phyloP scores from a whole-genome alignment of 2,113 vertebrate species.

The Trinectes maculatus region DNA sequence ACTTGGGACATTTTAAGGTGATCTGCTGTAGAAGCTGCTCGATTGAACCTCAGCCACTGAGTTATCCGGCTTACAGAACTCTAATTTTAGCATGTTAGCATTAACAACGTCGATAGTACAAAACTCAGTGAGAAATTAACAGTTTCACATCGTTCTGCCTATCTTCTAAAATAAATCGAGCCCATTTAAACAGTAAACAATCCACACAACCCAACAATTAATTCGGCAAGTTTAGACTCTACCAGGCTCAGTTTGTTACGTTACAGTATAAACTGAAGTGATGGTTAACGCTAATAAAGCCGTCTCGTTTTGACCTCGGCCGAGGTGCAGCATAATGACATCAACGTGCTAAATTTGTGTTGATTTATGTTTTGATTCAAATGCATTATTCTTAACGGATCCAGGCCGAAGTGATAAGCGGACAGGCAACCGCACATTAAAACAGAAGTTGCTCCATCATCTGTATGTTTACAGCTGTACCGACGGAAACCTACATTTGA shows the following conservation, averaged over 20 bases:
- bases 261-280: slow-evolving; percentile 16
- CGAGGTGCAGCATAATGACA: too few species aligned
- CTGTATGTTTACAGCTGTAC: neutral
- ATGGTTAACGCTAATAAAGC: neutral
- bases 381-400: fast-evolving
- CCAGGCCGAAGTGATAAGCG: neutral
- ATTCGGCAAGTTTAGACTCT: neutral
- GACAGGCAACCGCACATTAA: fast-evolving
- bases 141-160: neutral
- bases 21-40: neutral
- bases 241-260: fast-evolving
- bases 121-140: neutral
- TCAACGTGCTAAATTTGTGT: neutral
- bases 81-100: slow-evolving; percentile 18
- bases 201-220: fast-evolving
- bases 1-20: neutral
- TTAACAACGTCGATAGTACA: slow-evolving; percentile 3
- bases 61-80: slow-evolving; percentile 30
- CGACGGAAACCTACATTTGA: neutral
- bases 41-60: neutral
- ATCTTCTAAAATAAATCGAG: neutral
- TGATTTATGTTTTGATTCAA: neutral
- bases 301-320: neutral
- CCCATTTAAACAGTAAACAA: fast-evolving
- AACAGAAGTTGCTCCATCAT: fast-evolving